A percentile compares a stretch with the other conserved stretches of the same genome.
These are phyloP conservation scores for Drosophila gaucha DNA, from an alignment of 2,888 invertebrate genomes.

Conservation along the genomic window DNA sequence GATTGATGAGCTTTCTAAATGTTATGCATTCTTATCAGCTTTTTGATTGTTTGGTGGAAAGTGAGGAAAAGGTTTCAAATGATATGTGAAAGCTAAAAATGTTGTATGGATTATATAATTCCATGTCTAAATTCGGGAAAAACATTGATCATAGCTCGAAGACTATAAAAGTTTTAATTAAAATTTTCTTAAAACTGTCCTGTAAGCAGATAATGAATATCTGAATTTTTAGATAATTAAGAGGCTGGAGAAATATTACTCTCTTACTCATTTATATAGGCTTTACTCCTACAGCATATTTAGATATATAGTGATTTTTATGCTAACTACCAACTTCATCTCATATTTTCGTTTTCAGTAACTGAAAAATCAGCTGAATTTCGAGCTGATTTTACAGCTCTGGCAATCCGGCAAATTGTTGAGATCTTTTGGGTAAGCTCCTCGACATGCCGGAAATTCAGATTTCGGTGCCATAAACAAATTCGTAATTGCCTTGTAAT, in stretches of 20 bases:
- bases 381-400: background rate
- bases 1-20: slow-evolving; percentile 6
- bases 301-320: too few species aligned
- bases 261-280: too few species aligned
- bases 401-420: background rate
- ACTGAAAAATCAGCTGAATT: background rate
- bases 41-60: background rate
- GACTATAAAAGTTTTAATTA: background rate
- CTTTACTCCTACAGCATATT: too few species aligned
- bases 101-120: too few species aligned
- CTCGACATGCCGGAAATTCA: slow-evolving; percentile 19
- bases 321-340: too few species aligned
- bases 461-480: slow-evolving; percentile 72
- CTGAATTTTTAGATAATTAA: too few species aligned
- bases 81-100: background rate
- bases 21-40: background rate
- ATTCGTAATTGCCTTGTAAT: slow-evolving; percentile 81
- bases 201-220: too few species aligned
- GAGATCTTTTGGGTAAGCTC: slow-evolving; percentile 14
- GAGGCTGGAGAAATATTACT: too few species aligned
- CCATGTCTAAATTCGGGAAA: too few species aligned
- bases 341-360: background rate
- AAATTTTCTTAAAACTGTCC: too few species aligned
- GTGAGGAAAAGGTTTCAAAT: background rate
- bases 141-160: too few species aligned